These are phyloP conservation scores for Acropternis orthonyx DNA, from an alignment of 2,797 vertebrate genomes.

Conservation along the genomic window DNA sequence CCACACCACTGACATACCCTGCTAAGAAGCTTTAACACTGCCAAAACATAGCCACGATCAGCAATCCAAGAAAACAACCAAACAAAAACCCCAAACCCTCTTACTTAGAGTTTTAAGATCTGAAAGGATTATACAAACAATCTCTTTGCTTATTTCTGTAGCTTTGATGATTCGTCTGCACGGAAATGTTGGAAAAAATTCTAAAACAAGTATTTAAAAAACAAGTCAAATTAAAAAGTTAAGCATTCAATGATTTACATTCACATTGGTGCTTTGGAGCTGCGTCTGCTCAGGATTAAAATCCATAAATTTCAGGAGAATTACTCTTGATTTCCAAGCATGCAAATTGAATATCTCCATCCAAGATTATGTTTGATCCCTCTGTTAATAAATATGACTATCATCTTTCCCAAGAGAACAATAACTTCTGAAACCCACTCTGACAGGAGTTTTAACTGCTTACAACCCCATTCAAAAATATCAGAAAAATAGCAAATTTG, in stretches of 20 bases:
- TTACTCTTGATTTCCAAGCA: not conserved
- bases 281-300: not conserved
- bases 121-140: not conserved
- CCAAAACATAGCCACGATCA: not conserved
- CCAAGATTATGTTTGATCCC: not conserved
- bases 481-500: not conserved
- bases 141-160: not conserved
- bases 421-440: not conserved
- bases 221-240: not conserved
- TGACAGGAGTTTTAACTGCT: not conserved
- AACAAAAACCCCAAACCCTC: not conserved
- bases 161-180: not conserved
- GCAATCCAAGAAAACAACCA: not conserved
- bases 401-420: not conserved
- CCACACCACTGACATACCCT: not conserved
- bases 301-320: not conserved
- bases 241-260: not conserved
- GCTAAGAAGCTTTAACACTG: not conserved
- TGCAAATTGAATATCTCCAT: not conserved
- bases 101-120: not conserved
- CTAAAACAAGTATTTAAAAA: constrained; percentile 1
- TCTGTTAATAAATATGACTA: not conserved
- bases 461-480: not conserved
- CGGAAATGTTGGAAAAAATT: not conserved
- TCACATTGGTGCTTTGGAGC: not conserved